Percentiles rank a stretch among this genome's conserved stretches.
These are phyloP conservation scores for Isurus oxyrinchus DNA, from an alignment of 2,113 vertebrate genomes.

Conservation along the genomic window DNA sequence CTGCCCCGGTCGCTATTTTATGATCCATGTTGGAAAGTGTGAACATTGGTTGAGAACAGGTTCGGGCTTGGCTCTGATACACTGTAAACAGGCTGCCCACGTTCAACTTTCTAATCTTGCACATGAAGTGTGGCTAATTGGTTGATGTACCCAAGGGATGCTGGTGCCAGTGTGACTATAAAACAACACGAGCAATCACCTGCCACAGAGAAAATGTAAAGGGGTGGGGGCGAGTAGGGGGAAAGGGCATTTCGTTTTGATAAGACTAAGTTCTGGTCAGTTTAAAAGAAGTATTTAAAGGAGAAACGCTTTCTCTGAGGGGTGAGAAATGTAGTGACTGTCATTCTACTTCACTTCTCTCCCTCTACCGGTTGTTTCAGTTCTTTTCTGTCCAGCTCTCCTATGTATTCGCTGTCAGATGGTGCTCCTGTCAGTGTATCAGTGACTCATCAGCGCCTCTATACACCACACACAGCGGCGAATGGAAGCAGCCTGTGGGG, in stretches of 20 bases:
- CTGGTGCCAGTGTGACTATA: neutral
- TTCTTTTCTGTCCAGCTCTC: neutral
- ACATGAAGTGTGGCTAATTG: neutral
- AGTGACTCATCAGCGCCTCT: conserved; percentile 8
- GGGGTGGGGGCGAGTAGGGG: neutral
- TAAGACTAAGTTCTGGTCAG: neutral
- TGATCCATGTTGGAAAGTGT: neutral
- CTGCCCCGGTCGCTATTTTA: neutral
- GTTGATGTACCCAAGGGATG: neutral
- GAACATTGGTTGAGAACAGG: neutral
- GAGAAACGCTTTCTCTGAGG: neutral
- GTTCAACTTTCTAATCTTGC: neutral
- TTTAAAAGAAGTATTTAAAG: neutral
- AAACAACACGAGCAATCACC: too few relatives aligned
- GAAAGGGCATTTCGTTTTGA: neutral
- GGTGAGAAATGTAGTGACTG: neutral
- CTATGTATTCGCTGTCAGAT: neutral
- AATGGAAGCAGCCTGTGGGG: neutral
- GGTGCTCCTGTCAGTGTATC: conserved; percentile 15
- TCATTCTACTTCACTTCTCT: neutral
- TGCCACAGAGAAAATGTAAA: neutral
- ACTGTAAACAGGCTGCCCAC: neutral
- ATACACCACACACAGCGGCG: conserved; percentile 20
- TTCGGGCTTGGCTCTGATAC: neutral
- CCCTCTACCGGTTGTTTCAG: neutral